Percentiles rank a stretch among this genome's conserved stretches.
phyloP scores from a whole-genome alignment of 2,888 invertebrate genomes.

The Callyntrura sp. region DNA sequence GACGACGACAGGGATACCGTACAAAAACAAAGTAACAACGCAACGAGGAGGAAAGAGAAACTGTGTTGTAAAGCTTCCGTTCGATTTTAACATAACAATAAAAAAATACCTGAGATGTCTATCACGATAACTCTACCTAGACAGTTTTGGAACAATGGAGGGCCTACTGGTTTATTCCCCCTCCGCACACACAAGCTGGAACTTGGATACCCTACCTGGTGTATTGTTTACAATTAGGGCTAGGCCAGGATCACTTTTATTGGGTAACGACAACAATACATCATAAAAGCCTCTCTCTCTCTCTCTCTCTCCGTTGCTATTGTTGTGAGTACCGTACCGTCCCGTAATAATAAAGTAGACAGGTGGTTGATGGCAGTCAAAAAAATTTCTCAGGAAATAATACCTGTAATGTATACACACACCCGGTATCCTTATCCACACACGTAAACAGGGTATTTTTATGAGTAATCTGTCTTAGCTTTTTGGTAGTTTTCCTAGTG shows the following conservation, averaged over 20 bases:
- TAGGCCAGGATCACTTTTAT: background rate
- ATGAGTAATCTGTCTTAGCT: background rate
- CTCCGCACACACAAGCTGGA: slow-evolving; percentile 5
- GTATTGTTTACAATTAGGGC: slow-evolving; percentile 36
- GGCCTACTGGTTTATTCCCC: background rate
- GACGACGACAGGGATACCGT: slow-evolving; percentile 31
- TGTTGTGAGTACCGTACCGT: slow-evolving; percentile 18
- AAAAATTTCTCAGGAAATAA: background rate
- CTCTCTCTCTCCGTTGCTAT: background rate
- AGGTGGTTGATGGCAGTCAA: slow-evolving; percentile 46
- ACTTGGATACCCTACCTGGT: background rate
- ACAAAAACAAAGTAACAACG: slow-evolving; percentile 50
- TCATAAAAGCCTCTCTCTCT: background rate
- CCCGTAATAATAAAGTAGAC: slow-evolving; percentile 33
- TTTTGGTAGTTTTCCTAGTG: background rate
- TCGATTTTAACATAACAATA: background rate
- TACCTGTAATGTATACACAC: background rate
- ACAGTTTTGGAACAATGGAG: slow-evolving; percentile 13
- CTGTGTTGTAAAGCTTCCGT: slow-evolving; percentile 23
- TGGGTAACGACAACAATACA: background rate
- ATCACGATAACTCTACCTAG: background rate
- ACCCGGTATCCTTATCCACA: background rate
- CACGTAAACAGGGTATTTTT: background rate
- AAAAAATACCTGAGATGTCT: background rate
- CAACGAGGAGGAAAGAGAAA: background rate